Conservation (phyloP, 1,140 invertebrate species). For the Heterodera schachtii region DNA sequence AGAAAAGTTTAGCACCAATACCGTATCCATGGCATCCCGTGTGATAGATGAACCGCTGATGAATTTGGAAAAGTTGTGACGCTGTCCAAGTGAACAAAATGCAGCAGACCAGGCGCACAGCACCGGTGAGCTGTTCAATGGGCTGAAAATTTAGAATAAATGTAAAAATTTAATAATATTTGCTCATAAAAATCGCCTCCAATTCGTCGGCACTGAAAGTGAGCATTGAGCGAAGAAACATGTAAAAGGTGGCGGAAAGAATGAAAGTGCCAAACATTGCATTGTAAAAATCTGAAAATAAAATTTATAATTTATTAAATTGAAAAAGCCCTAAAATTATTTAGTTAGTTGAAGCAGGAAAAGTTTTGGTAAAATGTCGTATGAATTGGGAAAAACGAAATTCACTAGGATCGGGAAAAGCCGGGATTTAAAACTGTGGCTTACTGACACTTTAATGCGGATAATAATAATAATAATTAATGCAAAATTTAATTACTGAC, state of each 20-base stretch:
- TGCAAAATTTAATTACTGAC: slow-evolving; percentile 19
- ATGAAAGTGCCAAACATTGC: slow-evolving; percentile 50
- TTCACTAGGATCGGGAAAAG: too few relatives aligned
- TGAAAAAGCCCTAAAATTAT: neutral
- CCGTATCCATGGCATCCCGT: slow-evolving; percentile 59
- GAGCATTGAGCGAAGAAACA: slow-evolving; percentile 54
- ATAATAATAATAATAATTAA: too few relatives aligned
- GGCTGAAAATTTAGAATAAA: slow-evolving; percentile 20
- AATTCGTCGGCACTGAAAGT: slow-evolving; percentile 37
- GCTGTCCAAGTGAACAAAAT: slow-evolving; percentile 51
- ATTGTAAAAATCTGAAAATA: slow-evolving; percentile 47
- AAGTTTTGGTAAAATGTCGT: too few relatives aligned
- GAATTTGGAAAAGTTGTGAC: slow-evolving; percentile 49
- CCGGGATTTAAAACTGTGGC: too few relatives aligned
- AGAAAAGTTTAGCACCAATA: neutral
- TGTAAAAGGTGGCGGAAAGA: slow-evolving; percentile 48
- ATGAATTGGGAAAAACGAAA: too few relatives aligned
- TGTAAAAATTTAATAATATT: neutral
- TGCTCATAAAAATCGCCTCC: slow-evolving; percentile 1
- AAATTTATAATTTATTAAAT: neutral
- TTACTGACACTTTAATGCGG: too few relatives aligned
- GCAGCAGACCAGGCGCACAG: slow-evolving; percentile 50
- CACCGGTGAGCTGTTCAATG: slow-evolving; percentile 45
- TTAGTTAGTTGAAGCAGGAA: neutral
- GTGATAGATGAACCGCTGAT: slow-evolving; percentile 46